These are phyloP conservation scores for Cepaea nemoralis DNA, from an alignment of 1,140 invertebrate species.

Conservation along the genomic window DNA sequence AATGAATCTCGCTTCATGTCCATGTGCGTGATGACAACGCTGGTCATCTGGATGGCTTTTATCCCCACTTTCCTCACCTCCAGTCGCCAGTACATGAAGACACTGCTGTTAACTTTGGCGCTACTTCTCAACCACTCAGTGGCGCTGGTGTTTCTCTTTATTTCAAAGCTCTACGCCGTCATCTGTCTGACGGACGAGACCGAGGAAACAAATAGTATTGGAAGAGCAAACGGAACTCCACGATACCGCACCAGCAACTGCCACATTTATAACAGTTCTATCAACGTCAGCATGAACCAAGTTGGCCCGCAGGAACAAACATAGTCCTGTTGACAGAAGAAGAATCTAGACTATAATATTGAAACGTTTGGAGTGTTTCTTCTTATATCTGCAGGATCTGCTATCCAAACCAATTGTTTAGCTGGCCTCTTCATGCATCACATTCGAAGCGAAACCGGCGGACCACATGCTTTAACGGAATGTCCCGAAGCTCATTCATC, in stretches of 20 bases:
- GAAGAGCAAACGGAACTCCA: neutral
- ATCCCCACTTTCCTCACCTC: conserved; percentile 62
- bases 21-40: conserved; percentile 64
- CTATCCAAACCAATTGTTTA: too few relatives aligned
- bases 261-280: neutral
- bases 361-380: too few relatives aligned
- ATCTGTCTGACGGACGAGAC: neutral
- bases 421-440: too few relatives aligned
- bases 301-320: neutral
- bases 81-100: conserved; percentile 49
- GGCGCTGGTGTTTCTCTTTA: conserved; percentile 1
- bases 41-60: conserved; percentile 64
- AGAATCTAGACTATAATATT: too few relatives aligned
- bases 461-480: too few relatives aligned
- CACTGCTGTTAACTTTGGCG: conserved; percentile 25
- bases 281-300: neutral
- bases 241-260: neutral
- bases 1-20: conserved; percentile 66
- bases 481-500: too few relatives aligned
- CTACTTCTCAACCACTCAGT: conserved; percentile 23
- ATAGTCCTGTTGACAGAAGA: too few relatives aligned
- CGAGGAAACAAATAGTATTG: neutral
- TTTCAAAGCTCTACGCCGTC: conserved; percentile 12
- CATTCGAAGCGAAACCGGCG: too few relatives aligned
- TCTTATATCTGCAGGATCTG: too few relatives aligned